Evolutionary conservation across 2,113 vertebrate species (phyloP).

Genomic region (Probosciger aterrimus): DNA sequence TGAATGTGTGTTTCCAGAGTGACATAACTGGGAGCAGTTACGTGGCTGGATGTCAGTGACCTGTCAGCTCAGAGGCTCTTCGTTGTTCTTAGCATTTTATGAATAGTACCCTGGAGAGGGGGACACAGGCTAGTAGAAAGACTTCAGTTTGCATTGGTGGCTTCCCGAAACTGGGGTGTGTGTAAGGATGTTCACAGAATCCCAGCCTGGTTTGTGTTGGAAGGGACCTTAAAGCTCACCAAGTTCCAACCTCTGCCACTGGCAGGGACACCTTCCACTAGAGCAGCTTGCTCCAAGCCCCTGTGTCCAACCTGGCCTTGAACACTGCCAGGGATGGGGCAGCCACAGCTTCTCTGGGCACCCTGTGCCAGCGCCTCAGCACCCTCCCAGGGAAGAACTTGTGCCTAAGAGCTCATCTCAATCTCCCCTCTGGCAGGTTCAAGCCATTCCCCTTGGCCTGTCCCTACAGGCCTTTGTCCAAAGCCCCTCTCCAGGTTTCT

Average conservation of each 20-base stretch:
- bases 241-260: not conserved
- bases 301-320: too few species aligned
- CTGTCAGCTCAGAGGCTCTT: not conserved
- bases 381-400: too few species aligned
- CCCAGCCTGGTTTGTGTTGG: not conserved
- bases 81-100: not conserved
- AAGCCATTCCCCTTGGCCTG: not conserved
- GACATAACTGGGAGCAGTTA: not conserved
- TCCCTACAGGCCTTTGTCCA: not conserved
- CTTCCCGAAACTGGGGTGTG: not conserved
- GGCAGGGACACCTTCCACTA: not conserved
- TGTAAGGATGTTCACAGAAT: too few species aligned
- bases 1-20: not conserved
- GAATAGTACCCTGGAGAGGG: not conserved
- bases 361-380: too few species aligned
- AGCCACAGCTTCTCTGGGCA: too few species aligned
- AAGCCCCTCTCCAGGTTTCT: not conserved
- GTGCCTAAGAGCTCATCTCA: too few species aligned
- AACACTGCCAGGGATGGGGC: too few species aligned
- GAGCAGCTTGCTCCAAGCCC: too few species aligned
- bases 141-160: not conserved
- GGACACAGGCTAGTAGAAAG: not conserved
- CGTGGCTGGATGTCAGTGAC: not conserved
- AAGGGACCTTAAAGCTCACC: not conserved
- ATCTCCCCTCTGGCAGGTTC: too few species aligned